Percentiles rank a stretch among this genome's conserved stretches.
Evolutionary conservation across 1,140 invertebrate species (phyloP).

Genomic region (Drosophila parvula): DNA sequence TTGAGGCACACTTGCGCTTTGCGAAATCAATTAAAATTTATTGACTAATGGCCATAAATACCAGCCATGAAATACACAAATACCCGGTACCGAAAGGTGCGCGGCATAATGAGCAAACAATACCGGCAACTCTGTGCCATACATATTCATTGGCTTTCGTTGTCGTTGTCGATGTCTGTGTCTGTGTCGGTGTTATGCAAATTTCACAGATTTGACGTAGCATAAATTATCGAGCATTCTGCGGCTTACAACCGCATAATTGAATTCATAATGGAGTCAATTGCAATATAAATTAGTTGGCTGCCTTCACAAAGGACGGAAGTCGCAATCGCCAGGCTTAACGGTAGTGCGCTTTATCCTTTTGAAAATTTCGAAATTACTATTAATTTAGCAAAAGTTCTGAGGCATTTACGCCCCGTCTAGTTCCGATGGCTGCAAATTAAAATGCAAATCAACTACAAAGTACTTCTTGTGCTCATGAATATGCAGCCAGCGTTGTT

Average conservation of each 20-base stretch:
- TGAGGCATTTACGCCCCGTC: not conserved
- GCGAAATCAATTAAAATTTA: slow-evolving; percentile 60
- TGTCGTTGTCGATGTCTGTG: slow-evolving; percentile 2
- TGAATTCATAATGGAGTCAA: slow-evolving; percentile 63
- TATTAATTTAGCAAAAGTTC: slow-evolving; percentile 39
- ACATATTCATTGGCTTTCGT: slow-evolving; percentile 34
- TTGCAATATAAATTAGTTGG: slow-evolving; percentile 54
- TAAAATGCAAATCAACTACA: slow-evolving; percentile 50
- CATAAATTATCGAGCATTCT: slow-evolving; percentile 59
- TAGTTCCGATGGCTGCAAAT: slow-evolving; percentile 22
- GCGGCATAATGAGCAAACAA: slow-evolving; percentile 33
- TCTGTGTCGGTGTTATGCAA: slow-evolving; percentile 48
- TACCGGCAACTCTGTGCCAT: slow-evolving; percentile 9
- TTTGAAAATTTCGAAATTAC: slow-evolving; percentile 23
- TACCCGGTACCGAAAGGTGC: slow-evolving; percentile 14
- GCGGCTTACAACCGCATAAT: slow-evolving; percentile 56
- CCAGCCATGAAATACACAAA: slow-evolving; percentile 21
- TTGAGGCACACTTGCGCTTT: slow-evolving; percentile 19
- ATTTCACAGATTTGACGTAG: slow-evolving; percentile 42
- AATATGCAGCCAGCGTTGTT: slow-evolving; percentile 46
- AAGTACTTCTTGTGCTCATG: slow-evolving; percentile 43
- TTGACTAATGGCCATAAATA: slow-evolving; percentile 55
- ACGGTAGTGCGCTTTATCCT: slow-evolving; percentile 26
- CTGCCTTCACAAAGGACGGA: slow-evolving; percentile 22
- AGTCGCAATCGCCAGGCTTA: slow-evolving; percentile 27